These are phyloP conservation scores for Anthophora plumipes DNA, from an alignment of 2,888 invertebrate genomes.

Conservation along the genomic window DNA sequence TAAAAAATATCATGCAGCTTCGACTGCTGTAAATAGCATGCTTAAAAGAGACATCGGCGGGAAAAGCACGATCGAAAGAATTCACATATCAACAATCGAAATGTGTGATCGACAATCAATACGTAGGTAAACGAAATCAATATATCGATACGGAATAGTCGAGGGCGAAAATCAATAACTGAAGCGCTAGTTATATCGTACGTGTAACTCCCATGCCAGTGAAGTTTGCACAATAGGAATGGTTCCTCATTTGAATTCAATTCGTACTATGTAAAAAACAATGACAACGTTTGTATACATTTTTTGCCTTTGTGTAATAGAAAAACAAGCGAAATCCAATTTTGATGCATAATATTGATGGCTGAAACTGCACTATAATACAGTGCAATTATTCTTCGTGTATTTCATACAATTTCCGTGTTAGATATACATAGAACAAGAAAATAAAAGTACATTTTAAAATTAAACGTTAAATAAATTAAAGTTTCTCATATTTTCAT, in stretches of 20 bases:
- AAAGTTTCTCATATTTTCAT: not conserved
- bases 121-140: too few relatives aligned
- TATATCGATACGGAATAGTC: too few relatives aligned
- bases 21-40: conserved; percentile 72
- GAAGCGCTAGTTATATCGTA: too few relatives aligned
- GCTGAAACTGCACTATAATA: too few relatives aligned
- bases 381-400: too few relatives aligned
- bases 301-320: not conserved
- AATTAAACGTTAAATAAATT: not conserved
- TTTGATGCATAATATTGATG: not conserved
- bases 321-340: not conserved
- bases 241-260: not conserved
- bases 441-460: not conserved
- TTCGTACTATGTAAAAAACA: conserved; percentile 64
- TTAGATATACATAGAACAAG: too few relatives aligned
- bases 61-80: too few relatives aligned
- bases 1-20: conserved; percentile 78
- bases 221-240: conserved; percentile 7
- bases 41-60: too few relatives aligned
- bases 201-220: conserved; percentile 19
- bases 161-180: too few relatives aligned
- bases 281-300: conserved; percentile 16
- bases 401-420: too few relatives aligned
- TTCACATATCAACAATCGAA: too few relatives aligned
- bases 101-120: too few relatives aligned